Conservation (phyloP, 1,140 invertebrate genomes). For the Caenorhabditis tropicalis region DNA sequence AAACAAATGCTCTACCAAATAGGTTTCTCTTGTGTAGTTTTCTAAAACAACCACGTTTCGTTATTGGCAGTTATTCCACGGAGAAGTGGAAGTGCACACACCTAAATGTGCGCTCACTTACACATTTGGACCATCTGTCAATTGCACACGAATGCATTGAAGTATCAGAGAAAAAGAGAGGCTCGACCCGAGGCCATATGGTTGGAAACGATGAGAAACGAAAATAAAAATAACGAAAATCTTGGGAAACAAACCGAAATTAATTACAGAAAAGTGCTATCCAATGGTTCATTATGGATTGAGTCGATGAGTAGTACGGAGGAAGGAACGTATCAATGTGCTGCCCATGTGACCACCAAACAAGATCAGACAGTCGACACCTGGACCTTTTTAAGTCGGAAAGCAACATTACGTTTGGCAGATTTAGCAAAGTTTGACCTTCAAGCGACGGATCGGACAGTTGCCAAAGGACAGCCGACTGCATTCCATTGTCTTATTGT, state of each 20-base stretch:
- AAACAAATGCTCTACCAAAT: too few species aligned
- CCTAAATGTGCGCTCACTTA: background rate
- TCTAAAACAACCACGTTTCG: too few species aligned
- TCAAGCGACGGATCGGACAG: conserved; percentile 46
- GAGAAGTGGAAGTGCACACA: background rate
- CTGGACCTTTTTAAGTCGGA: conserved; percentile 59
- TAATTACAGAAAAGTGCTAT: conserved; percentile 50
- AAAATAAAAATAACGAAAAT: background rate
- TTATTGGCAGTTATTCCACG: background rate
- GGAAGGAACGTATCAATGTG: conserved; percentile 60
- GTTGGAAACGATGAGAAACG: background rate
- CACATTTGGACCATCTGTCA: background rate
- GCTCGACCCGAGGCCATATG: background rate
- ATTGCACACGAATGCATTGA: background rate
- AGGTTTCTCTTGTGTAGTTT: too few species aligned
- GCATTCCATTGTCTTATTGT: conserved; percentile 55
- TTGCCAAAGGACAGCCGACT: conserved; percentile 46
- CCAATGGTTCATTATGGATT: conserved; percentile 55
- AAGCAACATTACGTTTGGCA: conserved; percentile 51
- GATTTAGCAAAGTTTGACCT: conserved; percentile 44
- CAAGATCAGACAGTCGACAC: background rate
- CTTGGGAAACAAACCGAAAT: background rate
- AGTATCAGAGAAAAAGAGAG: background rate
- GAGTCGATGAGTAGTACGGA: conserved; percentile 29
- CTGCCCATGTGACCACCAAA: conserved; percentile 56